Conservation (phyloP, 2,888 invertebrate species). For the Lypha dubia region DNA sequence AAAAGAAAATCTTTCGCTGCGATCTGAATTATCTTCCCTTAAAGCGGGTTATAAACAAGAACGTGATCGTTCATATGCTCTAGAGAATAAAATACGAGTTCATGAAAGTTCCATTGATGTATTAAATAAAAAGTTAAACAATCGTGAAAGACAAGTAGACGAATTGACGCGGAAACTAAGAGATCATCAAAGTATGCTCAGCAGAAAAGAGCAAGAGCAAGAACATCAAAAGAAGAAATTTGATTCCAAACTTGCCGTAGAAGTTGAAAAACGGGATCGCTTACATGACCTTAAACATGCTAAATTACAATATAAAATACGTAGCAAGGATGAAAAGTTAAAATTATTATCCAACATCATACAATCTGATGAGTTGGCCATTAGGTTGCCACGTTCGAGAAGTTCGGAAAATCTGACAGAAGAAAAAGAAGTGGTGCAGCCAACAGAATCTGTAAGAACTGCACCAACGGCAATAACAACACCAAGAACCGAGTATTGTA, state of each 20-base stretch:
- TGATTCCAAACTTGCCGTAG: conserved; percentile 87
- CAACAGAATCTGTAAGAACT: conserved; percentile 74
- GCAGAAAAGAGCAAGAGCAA: conserved; percentile 87
- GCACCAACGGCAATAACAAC: conserved; percentile 74
- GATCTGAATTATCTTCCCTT: conserved; percentile 87
- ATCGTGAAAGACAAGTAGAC: conserved; percentile 87
- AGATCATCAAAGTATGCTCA: conserved; percentile 87
- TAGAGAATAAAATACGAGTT: conserved; percentile 87
- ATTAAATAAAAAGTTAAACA: conserved; percentile 86
- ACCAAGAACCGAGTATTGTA: conserved; percentile 77
- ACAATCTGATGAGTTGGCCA: conserved; percentile 83
- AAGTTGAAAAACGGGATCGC: conserved; percentile 89
- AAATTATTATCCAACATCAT: conserved; percentile 86
- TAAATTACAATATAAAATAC: conserved; percentile 85
- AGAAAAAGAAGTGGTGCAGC: conserved; percentile 75
- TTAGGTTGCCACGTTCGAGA: conserved; percentile 77
- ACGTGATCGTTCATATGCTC: conserved; percentile 86
- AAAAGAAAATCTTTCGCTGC: conserved; percentile 87
- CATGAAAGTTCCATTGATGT: conserved; percentile 87
- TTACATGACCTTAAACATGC: conserved; percentile 87
- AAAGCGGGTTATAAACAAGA: conserved; percentile 88
- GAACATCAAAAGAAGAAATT: conserved; percentile 88
- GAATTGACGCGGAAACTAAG: conserved; percentile 86
- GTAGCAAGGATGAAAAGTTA: conserved; percentile 86
- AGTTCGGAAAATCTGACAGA: conserved; percentile 79